Percentiles rank a stretch among this genome's conserved stretches.
These are phyloP conservation scores for Tyrophagus putrescentiae DNA, from an alignment of 1,140 invertebrate species.

Conservation along the genomic window DNA sequence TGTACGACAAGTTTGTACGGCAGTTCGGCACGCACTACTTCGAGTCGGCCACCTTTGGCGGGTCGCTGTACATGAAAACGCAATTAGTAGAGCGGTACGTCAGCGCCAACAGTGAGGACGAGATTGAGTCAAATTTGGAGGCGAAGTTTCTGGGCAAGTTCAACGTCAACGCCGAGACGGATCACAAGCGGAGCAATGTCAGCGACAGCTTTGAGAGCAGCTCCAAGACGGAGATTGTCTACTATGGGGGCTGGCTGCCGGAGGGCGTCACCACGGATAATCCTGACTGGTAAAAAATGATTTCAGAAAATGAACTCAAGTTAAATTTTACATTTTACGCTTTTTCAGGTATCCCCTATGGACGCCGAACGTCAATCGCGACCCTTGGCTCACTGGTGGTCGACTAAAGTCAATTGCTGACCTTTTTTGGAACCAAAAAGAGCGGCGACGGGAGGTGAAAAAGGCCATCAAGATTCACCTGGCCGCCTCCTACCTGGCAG, in stretches of 20 bases:
- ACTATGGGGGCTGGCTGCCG: no score
- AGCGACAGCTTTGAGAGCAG: not conserved
- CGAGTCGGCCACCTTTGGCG: not conserved
- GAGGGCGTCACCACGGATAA: no score
- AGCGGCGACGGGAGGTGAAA: not conserved
- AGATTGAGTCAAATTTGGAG: no score
- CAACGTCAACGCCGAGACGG: no score
- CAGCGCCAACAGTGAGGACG: no score
- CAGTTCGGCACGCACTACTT: constrained; percentile 19
- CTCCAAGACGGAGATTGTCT: not conserved
- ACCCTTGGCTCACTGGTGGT: not conserved
- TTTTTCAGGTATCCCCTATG: no score
- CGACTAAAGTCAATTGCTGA: constrained; percentile 1
- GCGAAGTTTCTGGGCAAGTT: no score
- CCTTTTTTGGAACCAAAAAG: not conserved
- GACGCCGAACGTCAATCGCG: not conserved
- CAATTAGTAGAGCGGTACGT: not conserved
- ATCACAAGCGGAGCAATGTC: not conserved
- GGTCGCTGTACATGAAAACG: constrained; percentile 1
- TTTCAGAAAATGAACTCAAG: no score
- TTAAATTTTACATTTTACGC: no score
- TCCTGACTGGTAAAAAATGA: no score
- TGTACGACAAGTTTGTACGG: constrained; percentile 5
- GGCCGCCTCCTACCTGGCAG: not conserved
- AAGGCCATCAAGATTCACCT: not conserved